Evolutionary conservation across 2,888 invertebrate genomes (phyloP), one percentile per base, ranked within the genome.

Genomic region (Drosophila fulvimacula): DNA sequence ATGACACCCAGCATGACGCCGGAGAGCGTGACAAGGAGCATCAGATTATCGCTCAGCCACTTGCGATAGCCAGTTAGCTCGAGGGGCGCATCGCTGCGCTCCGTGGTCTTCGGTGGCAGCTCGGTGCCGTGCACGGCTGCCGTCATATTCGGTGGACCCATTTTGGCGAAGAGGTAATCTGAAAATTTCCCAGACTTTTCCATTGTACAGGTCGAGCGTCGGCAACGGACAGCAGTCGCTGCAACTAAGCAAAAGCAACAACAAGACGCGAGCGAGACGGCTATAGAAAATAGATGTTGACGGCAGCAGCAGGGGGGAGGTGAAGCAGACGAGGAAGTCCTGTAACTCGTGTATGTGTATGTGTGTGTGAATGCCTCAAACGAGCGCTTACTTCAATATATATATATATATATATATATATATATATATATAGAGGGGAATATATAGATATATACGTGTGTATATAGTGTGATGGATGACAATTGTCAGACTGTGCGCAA

Each of bases 141-240:
- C 80, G 93, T 93, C 56, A 59, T 72, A 81, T 93, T 93, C 76
- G 94, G 94, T 84, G 95, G 94, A 91, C 95, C 95, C 96, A 96
- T 96, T 94, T 96, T 96, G 93, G 95, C 95, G 93, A 96, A 96
- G 93, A 96, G 93, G 93, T 96, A 96, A 93, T 95, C 96, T 95
- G 95, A 95, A 94, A 96, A 95, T 90, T 94, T 94, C 93, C 93
- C 94, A 93, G 94, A 93, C 93, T 94, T 94, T 94, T 94, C 94
- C 94, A 94, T 94, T 90, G 88, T 90, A 83, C 87, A 79, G 76
- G 79, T 51, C 65, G 73, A 78, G 57, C 57, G 64, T 51, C 41
- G 60, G n/a, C 58, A 60, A 69, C 27, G 49, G 44, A 61, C 52
- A 34, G 41, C 59, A 49, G 52, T 42, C 48, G 68, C 68, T 36